These are phyloP conservation scores for Caerostris extrusa DNA, from an alignment of 1,140 invertebrate species.

Conservation along the genomic window DNA sequence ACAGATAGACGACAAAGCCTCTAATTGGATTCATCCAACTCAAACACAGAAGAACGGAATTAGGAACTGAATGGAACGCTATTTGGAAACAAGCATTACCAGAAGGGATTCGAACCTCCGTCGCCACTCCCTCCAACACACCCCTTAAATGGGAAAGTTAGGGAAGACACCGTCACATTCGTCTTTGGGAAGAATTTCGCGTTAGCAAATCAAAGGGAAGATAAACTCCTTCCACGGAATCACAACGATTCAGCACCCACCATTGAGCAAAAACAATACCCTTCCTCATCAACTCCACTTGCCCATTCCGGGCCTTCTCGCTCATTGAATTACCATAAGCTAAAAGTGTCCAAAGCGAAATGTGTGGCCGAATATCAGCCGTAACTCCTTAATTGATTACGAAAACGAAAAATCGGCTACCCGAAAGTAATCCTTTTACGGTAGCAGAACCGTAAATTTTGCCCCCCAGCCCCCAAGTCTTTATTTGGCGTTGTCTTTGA, in stretches of 20 bases:
- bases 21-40: background rate
- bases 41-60: background rate
- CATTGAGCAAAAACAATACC: conserved; percentile 1
- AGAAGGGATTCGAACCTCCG: background rate
- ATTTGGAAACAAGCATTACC: background rate
- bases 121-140: background rate
- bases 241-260: conserved; percentile 2
- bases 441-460: conserved; percentile 43
- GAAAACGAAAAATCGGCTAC: conserved; percentile 61
- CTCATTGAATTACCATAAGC: conserved; percentile 47
- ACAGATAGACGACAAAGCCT: background rate
- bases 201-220: conserved; percentile 19
- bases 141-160: conserved; percentile 33
- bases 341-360: conserved; percentile 43
- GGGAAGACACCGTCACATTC: background rate
- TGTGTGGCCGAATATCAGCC: conserved; percentile 49
- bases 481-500: background rate
- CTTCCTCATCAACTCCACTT: conserved; percentile 10
- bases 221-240: conserved; percentile 23
- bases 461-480: background rate
- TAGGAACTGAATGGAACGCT: background rate
- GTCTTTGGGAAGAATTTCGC: conserved; percentile 45
- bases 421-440: conserved; percentile 68
- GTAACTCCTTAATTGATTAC: conserved; percentile 65
- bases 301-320: conserved; percentile 6